Conservation (phyloP, 2,797 vertebrate species). For the Zalophus californianus region DNA sequence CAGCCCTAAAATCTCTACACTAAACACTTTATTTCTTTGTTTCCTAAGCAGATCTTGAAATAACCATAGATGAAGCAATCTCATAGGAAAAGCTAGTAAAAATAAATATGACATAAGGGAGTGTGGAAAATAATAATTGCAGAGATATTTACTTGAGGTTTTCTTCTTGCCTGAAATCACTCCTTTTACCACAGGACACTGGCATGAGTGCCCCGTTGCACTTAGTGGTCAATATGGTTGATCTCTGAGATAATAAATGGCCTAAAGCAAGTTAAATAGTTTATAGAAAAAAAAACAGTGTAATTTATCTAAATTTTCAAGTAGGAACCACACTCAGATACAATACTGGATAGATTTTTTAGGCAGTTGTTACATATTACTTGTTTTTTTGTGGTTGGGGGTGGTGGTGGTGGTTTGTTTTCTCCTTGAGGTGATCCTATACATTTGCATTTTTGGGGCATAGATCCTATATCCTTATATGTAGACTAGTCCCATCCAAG, state of each 20-base stretch:
- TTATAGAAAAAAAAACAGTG: neutral
- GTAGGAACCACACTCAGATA: neutral
- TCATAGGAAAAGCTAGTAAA: slow-evolving; percentile 48
- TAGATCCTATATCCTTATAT: neutral
- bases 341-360: neutral
- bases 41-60: slow-evolving; percentile 62
- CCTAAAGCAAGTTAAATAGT: slow-evolving; percentile 34
- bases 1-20: neutral
- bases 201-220: neutral
- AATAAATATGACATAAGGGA: slow-evolving; percentile 56
- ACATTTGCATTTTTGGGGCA: neutral
- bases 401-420: neutral
- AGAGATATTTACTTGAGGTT: slow-evolving; percentile 52
- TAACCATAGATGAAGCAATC: slow-evolving; percentile 49
- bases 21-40: slow-evolving; percentile 47
- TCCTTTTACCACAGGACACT: slow-evolving; percentile 34
- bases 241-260: slow-evolving; percentile 13
- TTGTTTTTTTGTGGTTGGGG: neutral
- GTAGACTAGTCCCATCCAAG: neutral
- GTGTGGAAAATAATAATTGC: slow-evolving; percentile 62
- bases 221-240: slow-evolving; percentile 44
- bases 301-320: slow-evolving; percentile 7
- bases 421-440: neutral
- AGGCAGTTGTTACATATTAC: neutral
- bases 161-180: slow-evolving; percentile 60